Evolutionary conservation across 2,888 invertebrate species (phyloP), one percentile per base, ranked within the genome.

Genomic region (Scaptomyza tumidula): DNA sequence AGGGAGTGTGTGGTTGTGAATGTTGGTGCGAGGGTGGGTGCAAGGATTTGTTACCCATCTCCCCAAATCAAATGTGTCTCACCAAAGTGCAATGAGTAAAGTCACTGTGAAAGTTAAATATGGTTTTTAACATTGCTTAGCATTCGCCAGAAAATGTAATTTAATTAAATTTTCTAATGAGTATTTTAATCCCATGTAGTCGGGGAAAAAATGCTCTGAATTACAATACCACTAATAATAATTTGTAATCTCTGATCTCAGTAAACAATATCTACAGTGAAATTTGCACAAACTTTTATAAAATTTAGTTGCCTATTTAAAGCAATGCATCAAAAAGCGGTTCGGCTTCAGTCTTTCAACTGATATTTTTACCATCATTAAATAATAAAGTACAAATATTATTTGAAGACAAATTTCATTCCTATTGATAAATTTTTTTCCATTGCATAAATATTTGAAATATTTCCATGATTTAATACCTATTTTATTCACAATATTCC

Each of bases 41-140:
- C n/a, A 9, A 13, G 27, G 19, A 5, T 39, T 35, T 24, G 37
- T 6, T 16, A 37, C 3, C 46, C 41, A 27, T n/a, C 6, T 0
- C 39, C 14, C 7, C 14, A n/a, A 6, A 13, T 11, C 54, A 16
- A 19, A 10, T 37, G 54, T 33, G 27, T 65, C 54, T 11, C 24
- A 6, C 24, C 44, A 78, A 61, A 65, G 29, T 29, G 29, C 74
- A 86, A 57, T 80, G 69, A 69, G 84, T 48, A 49, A 46, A 67
- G 55, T 76, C 24, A 24, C 24, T 24, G 24, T 64, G 65, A 55
- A 71, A 73, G 61, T 64, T 71, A 74, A 77, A 84, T 80, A 73
- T 73, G 74, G 84, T 88, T 88, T 86, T 70, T 80, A 64, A 54
- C 78, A 67, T 70, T 83, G 82, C 86, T 64, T 66, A 75, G 50